Evolutionary conservation across 2,797 vertebrate genomes (phyloP).

Genomic region (Tiaroga cobitis): DNA sequence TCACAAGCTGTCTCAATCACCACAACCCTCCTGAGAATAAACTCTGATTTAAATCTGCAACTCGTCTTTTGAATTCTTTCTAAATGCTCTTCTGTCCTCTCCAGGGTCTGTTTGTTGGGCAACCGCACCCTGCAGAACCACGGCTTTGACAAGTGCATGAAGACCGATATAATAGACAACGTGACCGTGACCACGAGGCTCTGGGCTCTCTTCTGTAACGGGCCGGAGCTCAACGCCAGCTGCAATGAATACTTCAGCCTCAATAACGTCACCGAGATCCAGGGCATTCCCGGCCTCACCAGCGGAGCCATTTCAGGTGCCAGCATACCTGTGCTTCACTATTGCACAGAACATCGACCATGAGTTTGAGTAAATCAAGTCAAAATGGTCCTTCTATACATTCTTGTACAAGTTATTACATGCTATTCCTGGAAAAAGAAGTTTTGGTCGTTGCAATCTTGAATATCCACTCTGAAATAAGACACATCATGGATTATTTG

Average conservation of each 20-base stretch:
- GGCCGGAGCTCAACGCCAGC: slow-evolving; percentile 73
- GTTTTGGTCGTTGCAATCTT: not conserved
- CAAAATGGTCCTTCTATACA: not conserved
- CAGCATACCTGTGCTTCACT: no score
- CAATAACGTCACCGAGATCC: slow-evolving; percentile 87
- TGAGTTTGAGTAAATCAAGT: not conserved
- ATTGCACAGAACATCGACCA: not conserved
- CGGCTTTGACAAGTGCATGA: slow-evolving; percentile 83
- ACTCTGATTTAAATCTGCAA: slow-evolving; percentile 5
- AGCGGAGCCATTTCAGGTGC: slow-evolving; percentile 87
- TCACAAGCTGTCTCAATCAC: slow-evolving; percentile 19
- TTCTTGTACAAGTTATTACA: not conserved
- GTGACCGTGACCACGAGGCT: slow-evolving; percentile 79
- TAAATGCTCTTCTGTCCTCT: not conserved
- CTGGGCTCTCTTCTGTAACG: slow-evolving; percentile 87
- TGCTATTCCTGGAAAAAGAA: not conserved
- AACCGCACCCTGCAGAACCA: slow-evolving; percentile 89
- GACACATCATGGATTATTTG: no score
- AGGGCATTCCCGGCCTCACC: slow-evolving; percentile 91
- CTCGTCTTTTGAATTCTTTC: not conserved
- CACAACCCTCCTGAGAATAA: slow-evolving; percentile 33
- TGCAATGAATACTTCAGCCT: slow-evolving; percentile 86
- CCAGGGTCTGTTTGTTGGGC: slow-evolving; percentile 90
- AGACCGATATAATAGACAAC: slow-evolving; percentile 76
- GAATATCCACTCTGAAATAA: not conserved